These are phyloP conservation scores for Eulemur mongoz DNA, from an alignment of 2,797 vertebrate species.

Conservation along the genomic window DNA sequence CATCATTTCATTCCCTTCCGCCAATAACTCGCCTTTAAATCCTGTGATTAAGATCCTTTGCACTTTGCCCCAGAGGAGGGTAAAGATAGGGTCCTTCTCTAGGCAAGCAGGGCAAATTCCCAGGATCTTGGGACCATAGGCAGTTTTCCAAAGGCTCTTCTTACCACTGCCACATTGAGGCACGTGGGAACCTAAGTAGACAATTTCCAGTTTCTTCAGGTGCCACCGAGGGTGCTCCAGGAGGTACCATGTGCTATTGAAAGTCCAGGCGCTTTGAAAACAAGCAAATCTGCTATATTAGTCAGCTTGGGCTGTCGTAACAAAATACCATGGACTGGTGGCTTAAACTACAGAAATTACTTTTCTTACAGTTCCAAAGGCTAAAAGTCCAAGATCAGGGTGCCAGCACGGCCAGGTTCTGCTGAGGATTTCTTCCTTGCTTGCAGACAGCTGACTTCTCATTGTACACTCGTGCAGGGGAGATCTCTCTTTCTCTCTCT, in stretches of 20 bases:
- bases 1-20: background rate
- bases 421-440: background rate
- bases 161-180: background rate
- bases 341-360: background rate
- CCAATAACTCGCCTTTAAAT: background rate
- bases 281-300: background rate
- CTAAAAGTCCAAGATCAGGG: background rate
- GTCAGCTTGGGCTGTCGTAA: background rate
- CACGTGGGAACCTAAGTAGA: background rate
- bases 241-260: background rate
- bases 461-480: background rate
- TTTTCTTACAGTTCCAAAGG: background rate
- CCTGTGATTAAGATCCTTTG: background rate
- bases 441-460: background rate
- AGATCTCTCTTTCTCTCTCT: background rate
- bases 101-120: background rate
- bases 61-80: background rate
- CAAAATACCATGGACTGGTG: background rate
- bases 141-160: background rate
- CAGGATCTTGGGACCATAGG: no score
- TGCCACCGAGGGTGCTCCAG: accelerated
- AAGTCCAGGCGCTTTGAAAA: background rate
- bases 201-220: background rate
- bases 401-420: accelerated
- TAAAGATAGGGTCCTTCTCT: background rate